Conservation (phyloP, 2,113 vertebrate genomes). For the Pituophis catenifer region DNA sequence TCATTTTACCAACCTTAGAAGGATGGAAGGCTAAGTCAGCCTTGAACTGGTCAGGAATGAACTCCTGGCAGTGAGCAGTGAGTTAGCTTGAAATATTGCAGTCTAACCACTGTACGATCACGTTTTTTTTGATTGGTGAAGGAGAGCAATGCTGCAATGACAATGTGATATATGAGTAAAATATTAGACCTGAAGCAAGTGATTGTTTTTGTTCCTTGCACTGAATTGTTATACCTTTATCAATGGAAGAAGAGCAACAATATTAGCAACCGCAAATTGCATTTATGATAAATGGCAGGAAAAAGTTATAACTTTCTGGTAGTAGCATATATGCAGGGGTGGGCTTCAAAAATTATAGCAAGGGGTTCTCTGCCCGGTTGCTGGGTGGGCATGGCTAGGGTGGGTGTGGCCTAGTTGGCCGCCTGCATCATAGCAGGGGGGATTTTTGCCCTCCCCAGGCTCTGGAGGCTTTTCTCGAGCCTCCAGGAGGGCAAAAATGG, state of each 20-base stretch:
- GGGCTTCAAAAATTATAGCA: no score
- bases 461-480: no score
- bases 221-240: slow-evolving; percentile 32
- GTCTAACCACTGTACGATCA: neutral
- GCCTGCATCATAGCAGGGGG: no score
- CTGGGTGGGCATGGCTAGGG: no score
- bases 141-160: neutral
- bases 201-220: slow-evolving; percentile 35
- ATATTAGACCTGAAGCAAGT: slow-evolving; percentile 3
- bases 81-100: neutral
- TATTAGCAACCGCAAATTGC: slow-evolving; percentile 24
- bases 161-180: neutral
- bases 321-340: slow-evolving; percentile 34
- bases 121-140: neutral
- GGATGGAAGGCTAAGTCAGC: neutral
- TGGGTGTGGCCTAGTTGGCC: no score
- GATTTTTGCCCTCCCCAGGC: no score
- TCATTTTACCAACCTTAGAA: neutral
- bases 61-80: neutral
- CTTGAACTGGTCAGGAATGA: neutral
- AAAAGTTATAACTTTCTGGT: slow-evolving; percentile 34
- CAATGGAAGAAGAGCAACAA: slow-evolving; percentile 36
- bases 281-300: slow-evolving; percentile 37
- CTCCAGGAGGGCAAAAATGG: no score
- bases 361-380: no score